These are phyloP conservation scores for Rhopalosiphum nymphaeae DNA, from an alignment of 2,888 invertebrate species.

Conservation along the genomic window DNA sequence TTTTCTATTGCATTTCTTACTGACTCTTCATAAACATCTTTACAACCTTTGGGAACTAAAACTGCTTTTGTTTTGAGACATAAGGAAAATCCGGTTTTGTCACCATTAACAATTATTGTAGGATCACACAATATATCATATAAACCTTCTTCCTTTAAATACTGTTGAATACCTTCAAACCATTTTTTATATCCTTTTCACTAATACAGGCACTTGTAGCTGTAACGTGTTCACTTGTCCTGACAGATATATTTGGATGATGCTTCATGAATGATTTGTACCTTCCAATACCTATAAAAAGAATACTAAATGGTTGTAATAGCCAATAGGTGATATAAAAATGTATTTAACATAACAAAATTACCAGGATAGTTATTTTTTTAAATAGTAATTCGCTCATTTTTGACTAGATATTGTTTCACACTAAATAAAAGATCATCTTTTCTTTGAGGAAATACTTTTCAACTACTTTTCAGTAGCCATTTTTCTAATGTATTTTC, in stretches of 20 bases:
- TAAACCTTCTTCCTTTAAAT: not conserved
- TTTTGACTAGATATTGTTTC: conserved; percentile 35
- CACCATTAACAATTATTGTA: not conserved
- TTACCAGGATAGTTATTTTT: conserved; percentile 68
- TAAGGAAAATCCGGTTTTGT: not conserved
- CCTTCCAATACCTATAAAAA: conserved; percentile 5
- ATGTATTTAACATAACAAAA: conserved; percentile 48
- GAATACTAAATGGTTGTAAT: conserved; percentile 40
- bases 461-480: conserved; percentile 14
- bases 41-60: not conserved
- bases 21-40: not conserved
- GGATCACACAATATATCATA: not conserved
- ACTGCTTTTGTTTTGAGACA: not conserved
- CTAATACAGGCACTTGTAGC: not conserved
- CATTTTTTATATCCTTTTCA: not conserved
- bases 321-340: no score
- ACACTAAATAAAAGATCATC: conserved; percentile 41
- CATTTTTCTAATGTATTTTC: conserved; percentile 43
- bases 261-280: not conserved
- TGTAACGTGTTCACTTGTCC: not conserved
- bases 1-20: not conserved
- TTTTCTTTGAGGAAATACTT: conserved; percentile 35
- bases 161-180: not conserved
- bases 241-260: not conserved
- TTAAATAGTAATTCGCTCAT: conserved; percentile 68